Conservation (phyloP, 2,888 invertebrate genomes). For the Sussaba pulchella region DNA sequence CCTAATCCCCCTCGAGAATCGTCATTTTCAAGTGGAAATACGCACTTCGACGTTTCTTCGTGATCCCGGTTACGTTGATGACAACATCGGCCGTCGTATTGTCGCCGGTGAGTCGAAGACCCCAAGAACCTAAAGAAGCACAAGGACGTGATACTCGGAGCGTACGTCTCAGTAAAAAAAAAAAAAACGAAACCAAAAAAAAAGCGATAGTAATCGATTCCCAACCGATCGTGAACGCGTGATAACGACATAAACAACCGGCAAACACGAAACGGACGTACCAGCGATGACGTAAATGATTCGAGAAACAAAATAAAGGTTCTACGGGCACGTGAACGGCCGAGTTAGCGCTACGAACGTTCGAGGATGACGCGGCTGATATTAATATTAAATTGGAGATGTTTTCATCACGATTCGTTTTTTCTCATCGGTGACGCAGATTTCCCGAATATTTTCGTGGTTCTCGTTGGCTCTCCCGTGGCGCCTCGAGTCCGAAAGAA, state of each 20-base stretch:
- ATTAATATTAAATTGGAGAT: too few species aligned
- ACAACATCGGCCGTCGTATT: too few species aligned
- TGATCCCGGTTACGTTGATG: too few species aligned
- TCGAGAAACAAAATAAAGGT: conserved; percentile 3
- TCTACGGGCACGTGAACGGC: not conserved
- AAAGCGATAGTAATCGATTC: not conserved
- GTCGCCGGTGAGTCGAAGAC: too few species aligned
- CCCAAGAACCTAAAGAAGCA: too few species aligned
- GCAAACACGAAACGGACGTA: not conserved
- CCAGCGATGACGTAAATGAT: conserved; percentile 14
- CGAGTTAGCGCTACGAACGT: too few species aligned
- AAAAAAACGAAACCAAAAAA: not conserved
- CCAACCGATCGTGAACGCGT: not conserved
- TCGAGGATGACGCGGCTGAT: too few species aligned
- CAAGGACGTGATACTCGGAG: not conserved
- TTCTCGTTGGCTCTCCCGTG: too few species aligned
- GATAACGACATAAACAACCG: conserved; percentile 42
- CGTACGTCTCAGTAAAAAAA: not conserved
- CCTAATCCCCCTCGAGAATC: too few species aligned
- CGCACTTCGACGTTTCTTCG: too few species aligned
- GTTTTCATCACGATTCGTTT: not conserved
- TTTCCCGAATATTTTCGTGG: not conserved
- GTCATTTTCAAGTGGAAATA: too few species aligned
- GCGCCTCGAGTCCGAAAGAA: too few species aligned
- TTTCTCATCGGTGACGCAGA: not conserved